A percentile compares a stretch with the other conserved stretches of the same genome.
These are phyloP conservation scores for Lomographa bimaculata DNA, from an alignment of 2,888 invertebrate species.

Conservation along the genomic window DNA sequence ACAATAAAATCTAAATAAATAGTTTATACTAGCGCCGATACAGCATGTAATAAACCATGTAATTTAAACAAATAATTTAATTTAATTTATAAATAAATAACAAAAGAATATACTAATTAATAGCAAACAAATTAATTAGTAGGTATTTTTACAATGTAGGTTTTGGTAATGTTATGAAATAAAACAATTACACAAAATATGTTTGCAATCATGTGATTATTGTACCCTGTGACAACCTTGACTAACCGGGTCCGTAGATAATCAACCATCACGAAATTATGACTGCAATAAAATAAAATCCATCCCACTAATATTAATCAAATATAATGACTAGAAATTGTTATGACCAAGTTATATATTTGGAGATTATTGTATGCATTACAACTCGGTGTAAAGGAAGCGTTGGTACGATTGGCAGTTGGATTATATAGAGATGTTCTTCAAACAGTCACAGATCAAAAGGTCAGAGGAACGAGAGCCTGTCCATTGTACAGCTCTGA, in stretches of 20 bases:
- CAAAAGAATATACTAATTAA: no score
- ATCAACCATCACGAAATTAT: constrained; percentile 25
- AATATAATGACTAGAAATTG: constrained; percentile 70
- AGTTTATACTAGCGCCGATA: no score
- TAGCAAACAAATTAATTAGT: no score
- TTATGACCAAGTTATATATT: constrained; percentile 41
- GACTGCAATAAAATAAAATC: constrained; percentile 33
- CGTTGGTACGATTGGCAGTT: constrained; percentile 11
- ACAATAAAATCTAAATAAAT: no score
- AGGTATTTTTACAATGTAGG: no score
- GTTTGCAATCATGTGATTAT: constrained; percentile 44
- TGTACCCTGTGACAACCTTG: constrained; percentile 72
- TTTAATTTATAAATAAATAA: no score
- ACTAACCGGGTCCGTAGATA: constrained; percentile 46
- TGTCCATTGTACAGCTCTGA: constrained; percentile 18
- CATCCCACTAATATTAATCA: constrained; percentile 46
- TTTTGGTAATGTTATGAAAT: no score
- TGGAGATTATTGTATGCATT: constrained; percentile 1
- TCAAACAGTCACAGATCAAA: constrained; percentile 14
- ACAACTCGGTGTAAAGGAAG: constrained; percentile 3
- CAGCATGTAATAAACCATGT: no score
- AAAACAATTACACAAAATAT: no score
- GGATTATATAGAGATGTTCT: no score
- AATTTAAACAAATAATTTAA: no score
- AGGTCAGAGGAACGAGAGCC: constrained; percentile 19